These are phyloP conservation scores for Protophormia terraenovae DNA, from an alignment of 2,888 invertebrate genomes.

Conservation along the genomic window DNA sequence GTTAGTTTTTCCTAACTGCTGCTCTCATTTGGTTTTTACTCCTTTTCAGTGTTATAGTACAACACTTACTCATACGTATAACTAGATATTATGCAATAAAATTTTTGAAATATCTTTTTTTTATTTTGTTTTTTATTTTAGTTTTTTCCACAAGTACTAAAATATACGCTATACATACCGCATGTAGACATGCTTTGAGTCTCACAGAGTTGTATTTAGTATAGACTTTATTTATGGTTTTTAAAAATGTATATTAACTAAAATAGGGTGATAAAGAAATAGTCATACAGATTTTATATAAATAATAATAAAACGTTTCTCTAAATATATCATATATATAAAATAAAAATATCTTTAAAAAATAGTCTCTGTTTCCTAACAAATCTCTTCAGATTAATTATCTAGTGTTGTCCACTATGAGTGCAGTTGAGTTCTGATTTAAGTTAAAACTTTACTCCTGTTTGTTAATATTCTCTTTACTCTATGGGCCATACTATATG, in stretches of 20 bases:
- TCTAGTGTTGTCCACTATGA: too few relatives aligned
- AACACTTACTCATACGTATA: neutral
- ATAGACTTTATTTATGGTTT: slow-evolving; percentile 22
- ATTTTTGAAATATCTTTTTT: slow-evolving; percentile 7
- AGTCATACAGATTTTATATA: neutral
- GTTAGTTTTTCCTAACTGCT: neutral
- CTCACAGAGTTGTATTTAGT: slow-evolving; percentile 2
- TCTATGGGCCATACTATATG: neutral
- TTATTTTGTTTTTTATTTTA: neutral
- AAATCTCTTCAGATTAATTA: too few relatives aligned
- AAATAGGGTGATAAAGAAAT: neutral
- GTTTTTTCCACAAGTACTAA: neutral
- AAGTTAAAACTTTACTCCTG: too few relatives aligned
- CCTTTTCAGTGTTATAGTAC: neutral
- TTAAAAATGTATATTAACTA: neutral
- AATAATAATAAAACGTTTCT: too few relatives aligned
- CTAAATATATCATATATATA: too few relatives aligned
- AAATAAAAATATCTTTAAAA: too few relatives aligned
- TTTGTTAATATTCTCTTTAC: neutral
- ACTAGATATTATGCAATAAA: slow-evolving; percentile 43
- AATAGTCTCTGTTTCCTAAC: too few relatives aligned
- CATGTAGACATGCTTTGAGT: slow-evolving; percentile 8
- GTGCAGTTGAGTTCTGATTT: too few relatives aligned
- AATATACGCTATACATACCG: neutral
- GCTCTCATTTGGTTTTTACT: neutral